A percentile compares a stretch with the other conserved stretches of the same genome.
Evolutionary conservation across 1,140 invertebrate species (phyloP).

Genomic region (Cheumatopsyche charites): DNA sequence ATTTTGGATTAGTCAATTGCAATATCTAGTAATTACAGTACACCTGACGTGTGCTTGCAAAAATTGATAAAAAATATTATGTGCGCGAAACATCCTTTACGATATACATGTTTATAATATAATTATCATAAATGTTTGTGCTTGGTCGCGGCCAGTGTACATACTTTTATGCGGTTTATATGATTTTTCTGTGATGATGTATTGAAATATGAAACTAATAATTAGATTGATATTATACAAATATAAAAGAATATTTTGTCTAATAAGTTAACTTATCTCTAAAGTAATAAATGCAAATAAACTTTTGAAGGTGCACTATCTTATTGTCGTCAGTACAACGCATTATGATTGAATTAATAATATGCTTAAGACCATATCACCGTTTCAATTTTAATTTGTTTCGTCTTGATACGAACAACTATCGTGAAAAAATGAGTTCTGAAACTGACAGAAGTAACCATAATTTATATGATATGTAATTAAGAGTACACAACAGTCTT

Average conservation of each 20-base stretch:
- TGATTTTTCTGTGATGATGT: conserved; percentile 27
- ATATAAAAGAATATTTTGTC: conserved; percentile 1
- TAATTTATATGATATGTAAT: no score
- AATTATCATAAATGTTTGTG: conserved; percentile 6
- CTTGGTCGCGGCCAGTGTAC: conserved; percentile 17
- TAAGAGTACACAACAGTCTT: no score
- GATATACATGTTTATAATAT: no score
- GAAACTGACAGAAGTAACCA: no score
- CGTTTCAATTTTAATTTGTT: no score
- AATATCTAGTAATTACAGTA: conserved; percentile 2
- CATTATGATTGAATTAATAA: no score
- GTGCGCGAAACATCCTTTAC: conserved; percentile 7
- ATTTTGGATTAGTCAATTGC: conserved; percentile 30
- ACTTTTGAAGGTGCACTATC: conserved; percentile 11
- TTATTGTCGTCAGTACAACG: no score
- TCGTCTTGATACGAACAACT: no score
- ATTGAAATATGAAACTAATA: conserved; percentile 10
- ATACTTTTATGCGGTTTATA: conserved; percentile 21
- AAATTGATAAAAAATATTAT: neutral
- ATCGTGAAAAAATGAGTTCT: no score
- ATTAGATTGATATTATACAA: conserved; percentile 12
- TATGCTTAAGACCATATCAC: no score
- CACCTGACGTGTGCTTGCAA: neutral
- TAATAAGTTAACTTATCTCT: conserved; percentile 14
- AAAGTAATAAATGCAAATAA: conserved; percentile 12